These are phyloP conservation scores for Zeus faber DNA, from an alignment of 2,113 vertebrate genomes.

Conservation along the genomic window DNA sequence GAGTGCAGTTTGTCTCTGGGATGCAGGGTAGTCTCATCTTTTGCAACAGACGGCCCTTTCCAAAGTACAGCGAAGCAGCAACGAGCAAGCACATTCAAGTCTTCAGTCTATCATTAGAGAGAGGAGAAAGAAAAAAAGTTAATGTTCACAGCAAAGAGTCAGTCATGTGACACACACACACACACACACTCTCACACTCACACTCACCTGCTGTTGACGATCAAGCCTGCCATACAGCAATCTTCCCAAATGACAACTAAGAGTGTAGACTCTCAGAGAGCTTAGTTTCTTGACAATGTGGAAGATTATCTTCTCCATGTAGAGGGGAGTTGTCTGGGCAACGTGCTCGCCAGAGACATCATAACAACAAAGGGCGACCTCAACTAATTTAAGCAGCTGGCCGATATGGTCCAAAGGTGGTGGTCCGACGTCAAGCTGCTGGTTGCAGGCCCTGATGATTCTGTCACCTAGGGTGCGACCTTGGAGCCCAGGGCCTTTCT, in stretches of 20 bases:
- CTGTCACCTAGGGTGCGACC: slow-evolving; percentile 76
- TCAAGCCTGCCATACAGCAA: slow-evolving; percentile 74
- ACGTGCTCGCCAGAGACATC: slow-evolving; percentile 39
- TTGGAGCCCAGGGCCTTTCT: slow-evolving; percentile 41
- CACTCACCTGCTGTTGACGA: slow-evolving; percentile 39
- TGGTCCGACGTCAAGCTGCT: slow-evolving; percentile 68
- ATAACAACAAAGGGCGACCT: slow-evolving; percentile 76
- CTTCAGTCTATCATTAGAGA: slow-evolving; percentile 56
- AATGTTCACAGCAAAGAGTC: neutral
- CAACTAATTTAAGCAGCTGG: slow-evolving; percentile 74
- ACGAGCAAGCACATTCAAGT: slow-evolving; percentile 67
- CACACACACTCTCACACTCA: neutral
- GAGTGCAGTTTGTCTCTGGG: slow-evolving; percentile 46
- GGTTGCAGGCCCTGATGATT: slow-evolving; percentile 82
- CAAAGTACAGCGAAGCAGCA: slow-evolving; percentile 82
- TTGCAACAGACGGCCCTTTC: slow-evolving; percentile 58
- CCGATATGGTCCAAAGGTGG: slow-evolving; percentile 43
- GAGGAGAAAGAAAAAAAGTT: slow-evolving; percentile 15
- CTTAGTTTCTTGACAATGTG: slow-evolving; percentile 79
- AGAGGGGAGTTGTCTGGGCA: slow-evolving; percentile 68
- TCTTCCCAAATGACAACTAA: slow-evolving; percentile 54
- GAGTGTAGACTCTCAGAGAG: slow-evolving; percentile 29
- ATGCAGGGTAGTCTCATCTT: slow-evolving; percentile 24
- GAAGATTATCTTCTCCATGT: slow-evolving; percentile 89
- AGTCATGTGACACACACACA: neutral